phyloP scores from a whole-genome alignment of 2,113 vertebrate genomes.

The Eretmochelys imbricata region DNA sequence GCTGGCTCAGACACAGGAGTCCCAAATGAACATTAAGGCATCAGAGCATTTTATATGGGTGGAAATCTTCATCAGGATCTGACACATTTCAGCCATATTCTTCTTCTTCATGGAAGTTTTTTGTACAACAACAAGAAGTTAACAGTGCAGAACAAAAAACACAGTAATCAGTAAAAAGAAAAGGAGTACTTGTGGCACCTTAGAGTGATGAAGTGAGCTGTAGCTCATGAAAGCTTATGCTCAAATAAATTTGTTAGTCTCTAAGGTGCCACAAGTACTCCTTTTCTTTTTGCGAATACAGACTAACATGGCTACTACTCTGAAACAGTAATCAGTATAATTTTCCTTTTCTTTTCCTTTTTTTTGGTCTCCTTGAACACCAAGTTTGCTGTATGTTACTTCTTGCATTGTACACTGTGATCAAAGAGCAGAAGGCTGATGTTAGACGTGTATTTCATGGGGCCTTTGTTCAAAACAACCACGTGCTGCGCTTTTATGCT shows the following conservation, averaged over 20 bases:
- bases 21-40: constrained; percentile 29
- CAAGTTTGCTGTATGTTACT: neutral
- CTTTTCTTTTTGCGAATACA: too few relatives aligned
- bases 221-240: too few relatives aligned
- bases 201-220: too few relatives aligned
- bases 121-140: neutral
- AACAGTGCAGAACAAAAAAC: constrained; percentile 33
- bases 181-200: too few relatives aligned
- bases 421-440: neutral
- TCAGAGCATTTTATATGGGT: neutral
- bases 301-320: too few relatives aligned
- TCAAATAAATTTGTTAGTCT: too few relatives aligned
- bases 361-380: neutral
- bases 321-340: too few relatives aligned
- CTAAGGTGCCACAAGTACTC: too few relatives aligned
- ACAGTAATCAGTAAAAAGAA: neutral
- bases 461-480: neutral
- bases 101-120: constrained; percentile 39
- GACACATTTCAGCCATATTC: neutral
- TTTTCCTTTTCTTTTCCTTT: neutral
- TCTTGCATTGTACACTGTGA: neutral
- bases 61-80: constrained; percentile 14
- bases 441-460: neutral
- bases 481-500: neutral
- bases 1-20: constrained; percentile 31